Base-by-base conservation (phyloP, 2,113 vertebrate species). In the Chiloscyllium plagiosum region DNA sequence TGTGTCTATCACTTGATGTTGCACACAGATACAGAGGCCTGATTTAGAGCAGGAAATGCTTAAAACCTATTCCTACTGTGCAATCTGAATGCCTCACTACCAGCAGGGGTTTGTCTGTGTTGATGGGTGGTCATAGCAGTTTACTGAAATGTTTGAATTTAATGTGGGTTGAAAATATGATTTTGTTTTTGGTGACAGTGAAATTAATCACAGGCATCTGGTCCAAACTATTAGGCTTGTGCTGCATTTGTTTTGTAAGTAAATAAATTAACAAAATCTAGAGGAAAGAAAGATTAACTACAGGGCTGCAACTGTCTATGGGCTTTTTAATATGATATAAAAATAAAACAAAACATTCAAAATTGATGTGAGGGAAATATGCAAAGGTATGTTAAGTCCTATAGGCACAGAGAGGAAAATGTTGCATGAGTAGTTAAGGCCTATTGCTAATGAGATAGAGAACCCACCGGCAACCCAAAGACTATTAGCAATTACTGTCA, bases 101-200 rank as follows among this genome's bases (percentile, higher is more conserved):
- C 61, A 93, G 61, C 33, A 93, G 29, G 68, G 68, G 68, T 66
- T 68, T 42, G 90, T 29, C n/a, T 94, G 29, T 20, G 66, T 6
- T 42, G 61, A 17, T 94, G 33, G 65, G 61, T 10, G 17, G 90
- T 65, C 61, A 68, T 3, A 66, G n/a, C 8, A 17, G 19, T 94
- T 66, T 94, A 93, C 66, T 94, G 37, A 94, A 94, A 68, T 94
- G 29, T 61, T 61, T 65, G 61, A 90, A 90, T 89, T 89, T 26
- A 89, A 0, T 61, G 52, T 29, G 29, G 87, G 10, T 52, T 50
- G 52, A n/a, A 90, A n/a, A 90, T 90, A 24, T n/a, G 33, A 17
- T 33, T 76, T 61, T 90, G 61, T 65, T 90, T 65, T 17, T 83
- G 33, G 8, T 29, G 50, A 52, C 29, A 52, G 22, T 65, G 87